Conservation (phyloP, 2,113 vertebrate genomes). For the Ciconia maguari region DNA sequence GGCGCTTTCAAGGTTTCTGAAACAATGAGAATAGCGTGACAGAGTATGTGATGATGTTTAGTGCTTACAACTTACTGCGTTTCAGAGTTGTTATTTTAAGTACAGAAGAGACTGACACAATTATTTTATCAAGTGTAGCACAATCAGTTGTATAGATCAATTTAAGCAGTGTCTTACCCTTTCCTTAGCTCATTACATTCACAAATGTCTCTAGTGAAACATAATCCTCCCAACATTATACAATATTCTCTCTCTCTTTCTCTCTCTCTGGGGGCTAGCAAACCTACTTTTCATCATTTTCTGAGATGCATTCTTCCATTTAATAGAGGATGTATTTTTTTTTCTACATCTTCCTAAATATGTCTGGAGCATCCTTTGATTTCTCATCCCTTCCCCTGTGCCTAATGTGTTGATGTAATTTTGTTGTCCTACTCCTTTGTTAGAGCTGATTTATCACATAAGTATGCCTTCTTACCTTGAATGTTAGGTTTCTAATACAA, state of each 20-base stretch:
- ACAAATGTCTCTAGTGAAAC: neutral
- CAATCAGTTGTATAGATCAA: constrained; percentile 8
- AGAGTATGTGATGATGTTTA: constrained; percentile 10
- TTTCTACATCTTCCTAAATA: neutral
- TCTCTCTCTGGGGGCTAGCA: neutral
- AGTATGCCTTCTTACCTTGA: neutral
- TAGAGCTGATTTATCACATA: neutral
- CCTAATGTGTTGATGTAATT: neutral
- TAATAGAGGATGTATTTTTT: neutral
- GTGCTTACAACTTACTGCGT: neutral
- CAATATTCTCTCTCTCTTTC: neutral
- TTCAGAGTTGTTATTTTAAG: neutral
- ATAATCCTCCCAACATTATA: neutral
- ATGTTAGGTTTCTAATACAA: neutral
- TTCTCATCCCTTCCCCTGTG: neutral
- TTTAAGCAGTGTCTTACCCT: neutral
- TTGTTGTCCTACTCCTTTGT: neutral
- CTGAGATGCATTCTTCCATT: neutral
- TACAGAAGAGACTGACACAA: neutral
- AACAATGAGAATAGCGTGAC: constrained; percentile 1
- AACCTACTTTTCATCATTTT: constrained; percentile 10
- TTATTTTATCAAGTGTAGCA: constrained; percentile 24
- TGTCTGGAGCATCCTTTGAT: neutral
- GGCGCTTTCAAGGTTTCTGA: neutral
- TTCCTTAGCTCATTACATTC: constrained; percentile 16